Evolutionary conservation across 2,797 vertebrate species (phyloP).

Genomic region (Spheniscus humboldti): DNA sequence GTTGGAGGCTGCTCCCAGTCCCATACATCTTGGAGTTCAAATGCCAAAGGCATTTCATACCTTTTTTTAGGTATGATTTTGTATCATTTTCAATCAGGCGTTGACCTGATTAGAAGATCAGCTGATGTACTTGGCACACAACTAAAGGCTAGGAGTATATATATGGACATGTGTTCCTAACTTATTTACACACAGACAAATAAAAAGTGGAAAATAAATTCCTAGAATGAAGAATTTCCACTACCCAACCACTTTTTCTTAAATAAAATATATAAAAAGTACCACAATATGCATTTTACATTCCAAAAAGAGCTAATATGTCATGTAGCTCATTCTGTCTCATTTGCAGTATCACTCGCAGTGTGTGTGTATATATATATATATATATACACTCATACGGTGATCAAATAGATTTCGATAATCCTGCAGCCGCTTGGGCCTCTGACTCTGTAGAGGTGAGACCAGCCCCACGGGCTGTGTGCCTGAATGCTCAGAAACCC

Average conservation of each 20-base stretch:
- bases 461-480: neutral
- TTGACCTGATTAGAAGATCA: neutral
- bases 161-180: fast-evolving
- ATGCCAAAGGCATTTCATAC: neutral
- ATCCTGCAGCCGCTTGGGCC: neutral
- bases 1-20: neutral
- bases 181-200: neutral
- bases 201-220: neutral
- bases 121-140: fast-evolving
- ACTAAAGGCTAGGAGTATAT: neutral
- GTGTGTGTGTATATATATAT: no score
- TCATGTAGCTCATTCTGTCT: neutral
- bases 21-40: neutral
- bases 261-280: neutral
- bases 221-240: neutral
- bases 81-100: neutral
- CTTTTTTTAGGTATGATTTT: neutral
- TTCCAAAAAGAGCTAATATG: neutral
- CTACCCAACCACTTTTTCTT: neutral
- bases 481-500: neutral
- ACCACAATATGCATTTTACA: neutral
- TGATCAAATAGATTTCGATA: neutral
- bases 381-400: neutral
- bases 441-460: neutral
- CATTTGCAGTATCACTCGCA: neutral